Conservation (phyloP, 2,113 vertebrate species). For the Leuciscus idus region DNA sequence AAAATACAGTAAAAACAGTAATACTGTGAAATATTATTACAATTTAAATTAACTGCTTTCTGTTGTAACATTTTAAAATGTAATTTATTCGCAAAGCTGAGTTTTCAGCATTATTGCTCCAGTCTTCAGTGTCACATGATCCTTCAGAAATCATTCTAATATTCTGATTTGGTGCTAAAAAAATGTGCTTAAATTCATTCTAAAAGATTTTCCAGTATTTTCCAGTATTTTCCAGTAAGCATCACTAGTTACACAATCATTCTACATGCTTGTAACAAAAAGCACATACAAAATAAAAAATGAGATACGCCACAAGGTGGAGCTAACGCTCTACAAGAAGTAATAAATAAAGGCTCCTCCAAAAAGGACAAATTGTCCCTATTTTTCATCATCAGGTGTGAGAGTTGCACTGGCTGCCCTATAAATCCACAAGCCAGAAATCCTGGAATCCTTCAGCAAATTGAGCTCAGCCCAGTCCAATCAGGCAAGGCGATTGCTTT, state of each 20-base stretch:
- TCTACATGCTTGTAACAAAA: not conserved
- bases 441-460: not conserved
- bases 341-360: not conserved
- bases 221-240: not conserved
- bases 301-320: conserved; percentile 50
- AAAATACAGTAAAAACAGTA: too few species aligned
- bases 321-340: conserved; percentile 5
- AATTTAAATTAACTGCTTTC: too few species aligned
- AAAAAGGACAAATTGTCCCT: conserved; percentile 17
- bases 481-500: not conserved
- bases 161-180: too few species aligned
- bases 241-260: not conserved
- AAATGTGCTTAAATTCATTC: too few species aligned
- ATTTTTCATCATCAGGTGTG: conserved; percentile 7
- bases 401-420: not conserved
- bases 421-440: conserved; percentile 4
- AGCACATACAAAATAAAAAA: not conserved
- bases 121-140: too few species aligned
- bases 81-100: too few species aligned
- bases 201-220: too few species aligned
- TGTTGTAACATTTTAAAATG: too few species aligned
- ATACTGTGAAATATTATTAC: too few species aligned
- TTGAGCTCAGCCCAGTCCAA: not conserved
- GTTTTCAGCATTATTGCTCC: too few species aligned
- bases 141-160: too few species aligned